These are phyloP conservation scores for Linepithema humile DNA, from an alignment of 1,140 invertebrate species.

Conservation along the genomic window DNA sequence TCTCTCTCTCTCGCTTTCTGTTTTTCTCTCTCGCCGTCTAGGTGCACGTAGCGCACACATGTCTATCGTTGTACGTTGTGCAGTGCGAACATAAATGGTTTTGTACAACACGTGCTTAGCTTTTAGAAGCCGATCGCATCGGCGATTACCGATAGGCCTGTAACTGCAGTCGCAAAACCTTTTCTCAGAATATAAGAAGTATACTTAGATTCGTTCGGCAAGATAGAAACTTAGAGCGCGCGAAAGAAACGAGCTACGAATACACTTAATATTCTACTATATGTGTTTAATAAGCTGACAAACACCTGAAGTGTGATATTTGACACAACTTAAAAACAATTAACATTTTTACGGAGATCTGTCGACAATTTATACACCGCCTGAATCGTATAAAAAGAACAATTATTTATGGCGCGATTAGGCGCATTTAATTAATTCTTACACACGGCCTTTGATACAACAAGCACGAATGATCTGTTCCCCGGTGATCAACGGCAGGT, in stretches of 20 bases:
- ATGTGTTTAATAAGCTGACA: constrained; percentile 11
- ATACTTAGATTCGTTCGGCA: neutral
- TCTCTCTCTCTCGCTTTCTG: too few relatives aligned
- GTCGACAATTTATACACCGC: constrained; percentile 1
- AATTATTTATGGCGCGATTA: neutral
- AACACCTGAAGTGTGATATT: constrained; percentile 6
- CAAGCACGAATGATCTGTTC: neutral
- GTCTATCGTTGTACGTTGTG: constrained; percentile 60
- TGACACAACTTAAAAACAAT: neutral
- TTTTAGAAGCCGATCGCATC: constrained; percentile 58
- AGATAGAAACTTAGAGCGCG: neutral
- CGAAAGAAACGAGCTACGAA: neutral
- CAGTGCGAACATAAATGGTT: constrained; percentile 58
- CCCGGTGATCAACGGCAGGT: neutral
- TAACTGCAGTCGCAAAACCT: constrained; percentile 14
- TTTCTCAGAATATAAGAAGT: neutral
- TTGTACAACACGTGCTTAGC: constrained; percentile 56
- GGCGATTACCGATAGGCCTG: constrained; percentile 47
- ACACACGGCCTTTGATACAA: neutral
- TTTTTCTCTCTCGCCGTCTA: neutral
- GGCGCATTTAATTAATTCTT: constrained; percentile 6
- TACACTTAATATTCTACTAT: neutral
- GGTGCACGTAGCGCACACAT: constrained; percentile 60
- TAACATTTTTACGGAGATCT: neutral
- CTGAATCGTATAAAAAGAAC: neutral